Percentiles rank a stretch among this genome's conserved stretches.
phyloP scores from a whole-genome alignment of 2,888 invertebrate genomes.

The Leistus spinibarbis region DNA sequence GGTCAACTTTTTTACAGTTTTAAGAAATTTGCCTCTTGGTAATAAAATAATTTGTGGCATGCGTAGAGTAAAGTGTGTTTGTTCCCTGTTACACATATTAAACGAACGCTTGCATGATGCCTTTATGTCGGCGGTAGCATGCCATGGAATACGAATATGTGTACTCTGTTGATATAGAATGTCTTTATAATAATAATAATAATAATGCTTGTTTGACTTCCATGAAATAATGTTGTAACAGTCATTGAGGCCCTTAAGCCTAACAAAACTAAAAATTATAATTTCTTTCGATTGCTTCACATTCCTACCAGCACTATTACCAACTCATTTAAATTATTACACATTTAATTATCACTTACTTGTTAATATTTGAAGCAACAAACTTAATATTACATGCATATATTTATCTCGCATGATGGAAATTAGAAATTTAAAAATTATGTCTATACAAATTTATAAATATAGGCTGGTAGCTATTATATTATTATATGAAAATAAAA shows the following conservation, averaged over 20 bases:
- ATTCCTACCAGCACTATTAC: background rate
- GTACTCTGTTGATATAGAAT: too few relatives aligned
- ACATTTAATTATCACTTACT: background rate
- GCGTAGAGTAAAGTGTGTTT: background rate
- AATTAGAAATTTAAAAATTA: too few relatives aligned
- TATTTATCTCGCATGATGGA: too few relatives aligned
- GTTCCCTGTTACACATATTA: background rate
- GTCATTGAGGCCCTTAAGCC: background rate
- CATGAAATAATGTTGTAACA: background rate
- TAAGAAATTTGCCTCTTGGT: background rate
- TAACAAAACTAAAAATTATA: background rate
- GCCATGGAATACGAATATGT: too few relatives aligned
- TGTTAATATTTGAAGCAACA: too few relatives aligned
- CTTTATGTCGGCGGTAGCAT: too few relatives aligned
- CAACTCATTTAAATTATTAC: background rate
- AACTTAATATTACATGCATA: too few relatives aligned
- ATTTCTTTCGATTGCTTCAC: background rate
- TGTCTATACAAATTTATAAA: too few relatives aligned
- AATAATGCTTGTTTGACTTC: background rate
- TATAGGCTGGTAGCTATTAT: too few relatives aligned
- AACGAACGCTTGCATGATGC: background rate
- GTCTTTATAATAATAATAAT: too few relatives aligned
- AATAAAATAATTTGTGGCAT: background rate
- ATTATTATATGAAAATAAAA: too few relatives aligned
- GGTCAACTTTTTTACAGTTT: background rate